Evolutionary conservation across 2,797 vertebrate genomes (phyloP).

Genomic region (Atherinosoma microstoma): DNA sequence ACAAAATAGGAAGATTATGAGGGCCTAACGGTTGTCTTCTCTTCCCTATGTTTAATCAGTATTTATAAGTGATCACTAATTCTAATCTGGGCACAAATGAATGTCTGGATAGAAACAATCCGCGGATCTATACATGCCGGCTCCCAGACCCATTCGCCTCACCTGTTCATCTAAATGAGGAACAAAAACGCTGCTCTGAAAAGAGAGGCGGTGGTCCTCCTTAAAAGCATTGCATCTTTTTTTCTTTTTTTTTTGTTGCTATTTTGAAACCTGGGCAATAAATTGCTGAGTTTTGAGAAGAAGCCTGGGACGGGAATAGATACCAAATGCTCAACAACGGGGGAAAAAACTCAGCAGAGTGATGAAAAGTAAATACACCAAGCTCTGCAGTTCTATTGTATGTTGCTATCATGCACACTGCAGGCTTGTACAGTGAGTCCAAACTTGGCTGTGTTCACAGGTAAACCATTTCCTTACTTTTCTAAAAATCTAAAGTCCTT

Average conservation of each 20-base stretch:
- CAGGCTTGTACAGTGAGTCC: conserved; percentile 45
- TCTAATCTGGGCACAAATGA: conserved; percentile 53
- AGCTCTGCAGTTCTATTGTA: conserved; percentile 45
- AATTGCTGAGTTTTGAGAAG: conserved; percentile 47
- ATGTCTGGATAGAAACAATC: conserved; percentile 29
- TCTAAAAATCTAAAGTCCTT: conserved; percentile 38
- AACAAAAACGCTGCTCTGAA: conserved; percentile 37
- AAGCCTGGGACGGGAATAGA: conserved; percentile 62
- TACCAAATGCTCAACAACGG: conserved; percentile 48
- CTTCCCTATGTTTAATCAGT: conserved; percentile 17
- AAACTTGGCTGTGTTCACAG: conserved; percentile 41
- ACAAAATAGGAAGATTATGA: conserved; percentile 33
- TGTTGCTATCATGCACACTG: conserved; percentile 45
- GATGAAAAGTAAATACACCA: conserved; percentile 64
- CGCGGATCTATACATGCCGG: conserved; percentile 34
- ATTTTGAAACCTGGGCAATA: conserved; percentile 58
- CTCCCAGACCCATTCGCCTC: conserved; percentile 32
- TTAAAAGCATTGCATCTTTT: conserved; percentile 46
- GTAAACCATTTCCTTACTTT: conserved; percentile 59
- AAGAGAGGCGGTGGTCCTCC: conserved; percentile 22
- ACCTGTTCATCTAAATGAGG: conserved; percentile 57
- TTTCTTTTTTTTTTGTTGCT: conserved; percentile 37
- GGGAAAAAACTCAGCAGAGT: conserved; percentile 17
- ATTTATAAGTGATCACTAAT: conserved; percentile 16
- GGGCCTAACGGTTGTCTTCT: conserved; percentile 13